Conservation (phyloP, 1,140 invertebrate genomes). For the Nasonia vitripennis region DNA sequence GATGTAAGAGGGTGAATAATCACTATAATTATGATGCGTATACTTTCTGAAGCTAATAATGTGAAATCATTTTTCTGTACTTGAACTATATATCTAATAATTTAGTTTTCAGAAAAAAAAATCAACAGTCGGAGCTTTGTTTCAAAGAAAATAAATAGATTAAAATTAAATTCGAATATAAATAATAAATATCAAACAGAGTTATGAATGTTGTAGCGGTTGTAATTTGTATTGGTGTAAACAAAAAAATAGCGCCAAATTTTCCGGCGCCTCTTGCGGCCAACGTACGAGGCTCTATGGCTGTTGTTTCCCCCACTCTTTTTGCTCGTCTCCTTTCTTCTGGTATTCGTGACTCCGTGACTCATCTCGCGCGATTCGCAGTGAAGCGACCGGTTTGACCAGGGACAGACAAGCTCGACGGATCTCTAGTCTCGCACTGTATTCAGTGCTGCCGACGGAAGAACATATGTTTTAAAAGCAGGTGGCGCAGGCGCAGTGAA, state of each 20-base stretch:
- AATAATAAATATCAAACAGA: too few species aligned
- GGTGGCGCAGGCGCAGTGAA: conserved; percentile 69
- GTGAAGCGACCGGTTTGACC: neutral
- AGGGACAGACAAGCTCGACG: neutral
- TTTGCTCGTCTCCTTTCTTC: too few species aligned
- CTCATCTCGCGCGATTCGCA: neutral
- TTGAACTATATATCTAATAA: too few species aligned
- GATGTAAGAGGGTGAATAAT: neutral
- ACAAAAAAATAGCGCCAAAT: neutral
- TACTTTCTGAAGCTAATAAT: too few species aligned
- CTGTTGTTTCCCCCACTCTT: neutral
- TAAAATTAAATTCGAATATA: too few species aligned
- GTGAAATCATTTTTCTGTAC: too few species aligned
- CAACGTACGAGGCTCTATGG: neutral
- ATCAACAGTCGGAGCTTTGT: too few species aligned
- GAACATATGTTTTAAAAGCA: conserved; percentile 72
- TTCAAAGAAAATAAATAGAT: too few species aligned
- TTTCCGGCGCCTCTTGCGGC: neutral
- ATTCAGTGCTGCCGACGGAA: conserved; percentile 65
- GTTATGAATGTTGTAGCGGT: too few species aligned
- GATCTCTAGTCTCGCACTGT: neutral
- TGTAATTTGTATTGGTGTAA: too few species aligned
- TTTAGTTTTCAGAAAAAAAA: too few species aligned
- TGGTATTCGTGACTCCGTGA: neutral
- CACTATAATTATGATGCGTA: too few species aligned